Evolutionary conservation across 2,888 invertebrate species (phyloP), one percentile per base, ranked within the genome.

Genomic region (Drosophila histrio): DNA sequence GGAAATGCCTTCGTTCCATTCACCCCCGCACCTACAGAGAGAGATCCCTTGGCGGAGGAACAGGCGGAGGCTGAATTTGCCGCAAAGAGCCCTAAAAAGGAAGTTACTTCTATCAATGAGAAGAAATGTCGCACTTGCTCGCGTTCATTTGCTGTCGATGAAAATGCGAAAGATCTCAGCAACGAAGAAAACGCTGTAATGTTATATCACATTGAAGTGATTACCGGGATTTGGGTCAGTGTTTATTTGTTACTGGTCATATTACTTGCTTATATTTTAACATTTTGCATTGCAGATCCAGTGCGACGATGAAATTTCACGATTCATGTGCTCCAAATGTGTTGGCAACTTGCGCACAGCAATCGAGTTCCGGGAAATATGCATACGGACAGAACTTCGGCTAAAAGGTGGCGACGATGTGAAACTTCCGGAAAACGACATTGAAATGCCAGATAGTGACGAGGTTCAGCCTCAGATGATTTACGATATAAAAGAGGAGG

Each of bases 141-240:
- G 26, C 38, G 32, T 9, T 24, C 26, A 0, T 65, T 69, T 36
- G 24, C 26, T 0, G 19, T 41, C 0, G 64, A 65, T 36, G 64
- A 49, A 2, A 50, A 22, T 5, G 44, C 58, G 3, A 80, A 80
- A 32, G 71, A 79, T 59, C 62, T 86, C 0, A 30, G 52, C 11
- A 54, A 76, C 5, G 54, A 67, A 1, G 26, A 60, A 3, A 87
- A 87, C 32, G 77, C 59, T 2, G 77, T 80, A 0, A 57, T 84
- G 60, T 41, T 80, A 0, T 77, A 59, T 39, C 79, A 87, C 34
- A 87, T 80, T 7, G 79, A 87, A 77, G 79, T 87, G 8, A 83
- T 80, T 4, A 83, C 87, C 11, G 87, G 87, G 1, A 76, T 79
- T 22, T 79, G 83, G 87, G 84, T 83, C 7, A 15, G 65, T 59